phyloP scores from a whole-genome alignment of 1,140 invertebrate genomes.

The Drosophila pseudoobscura region DNA sequence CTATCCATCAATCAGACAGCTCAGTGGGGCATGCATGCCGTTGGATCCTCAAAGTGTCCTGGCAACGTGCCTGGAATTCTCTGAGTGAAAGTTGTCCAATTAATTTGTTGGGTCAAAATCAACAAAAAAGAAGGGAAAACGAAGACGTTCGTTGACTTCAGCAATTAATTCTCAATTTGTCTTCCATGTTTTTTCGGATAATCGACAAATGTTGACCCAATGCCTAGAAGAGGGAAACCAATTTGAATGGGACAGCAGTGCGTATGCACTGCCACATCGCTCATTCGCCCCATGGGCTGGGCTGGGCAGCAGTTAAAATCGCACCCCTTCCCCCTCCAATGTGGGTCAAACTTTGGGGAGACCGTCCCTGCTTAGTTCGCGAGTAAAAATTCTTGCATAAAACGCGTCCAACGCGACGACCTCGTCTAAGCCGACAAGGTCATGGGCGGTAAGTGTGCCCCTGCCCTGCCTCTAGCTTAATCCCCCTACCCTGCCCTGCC shows the following conservation, averaged over 20 bases:
- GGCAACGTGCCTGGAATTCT: slow-evolving; percentile 28
- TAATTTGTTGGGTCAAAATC: slow-evolving; percentile 38
- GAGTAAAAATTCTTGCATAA: slow-evolving; percentile 41
- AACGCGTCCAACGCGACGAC: slow-evolving; percentile 32
- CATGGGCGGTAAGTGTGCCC: slow-evolving; percentile 39
- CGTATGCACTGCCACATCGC: slow-evolving; percentile 44
- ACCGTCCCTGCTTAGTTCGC: slow-evolving; percentile 1
- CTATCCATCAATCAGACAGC: slow-evolving; percentile 53
- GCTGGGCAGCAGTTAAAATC: slow-evolving; percentile 12
- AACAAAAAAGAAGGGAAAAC: slow-evolving; percentile 29
- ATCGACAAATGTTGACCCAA: slow-evolving; percentile 22
- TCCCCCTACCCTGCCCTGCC: slow-evolving; percentile 14
- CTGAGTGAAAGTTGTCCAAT: slow-evolving; percentile 12
- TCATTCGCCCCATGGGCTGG: slow-evolving; percentile 39
- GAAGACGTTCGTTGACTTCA: slow-evolving; percentile 14
- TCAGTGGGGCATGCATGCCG: slow-evolving; percentile 30
- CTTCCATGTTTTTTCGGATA: slow-evolving; percentile 36
- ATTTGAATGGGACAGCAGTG: slow-evolving; percentile 8
- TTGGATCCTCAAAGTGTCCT: slow-evolving; percentile 30
- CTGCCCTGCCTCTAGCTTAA: slow-evolving; percentile 15
- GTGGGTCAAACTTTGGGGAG: slow-evolving; percentile 38
- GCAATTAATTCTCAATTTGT: slow-evolving; percentile 77
- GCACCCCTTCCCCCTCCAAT: slow-evolving; percentile 25
- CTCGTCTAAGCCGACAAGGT: slow-evolving; percentile 59
- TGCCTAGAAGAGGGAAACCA: neutral